A percentile compares a stretch with the other conserved stretches of the same genome.
Conservation (phyloP, 1,140 invertebrate species). For the Leptinotarsa lineolata region DNA sequence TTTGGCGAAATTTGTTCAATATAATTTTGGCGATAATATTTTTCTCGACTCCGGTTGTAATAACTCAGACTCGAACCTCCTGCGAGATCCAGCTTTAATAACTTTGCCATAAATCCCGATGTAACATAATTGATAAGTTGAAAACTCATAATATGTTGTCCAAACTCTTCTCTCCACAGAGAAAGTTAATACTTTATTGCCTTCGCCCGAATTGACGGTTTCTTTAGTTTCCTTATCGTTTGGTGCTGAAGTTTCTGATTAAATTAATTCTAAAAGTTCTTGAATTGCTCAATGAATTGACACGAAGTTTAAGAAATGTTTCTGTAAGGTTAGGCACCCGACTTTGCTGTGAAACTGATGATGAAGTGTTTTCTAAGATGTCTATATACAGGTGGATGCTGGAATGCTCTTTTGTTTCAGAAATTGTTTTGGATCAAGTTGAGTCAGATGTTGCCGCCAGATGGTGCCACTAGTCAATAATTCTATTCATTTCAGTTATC, state of each 20-base stretch:
- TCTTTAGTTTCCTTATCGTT: neutral
- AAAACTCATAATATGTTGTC: slow-evolving; percentile 6
- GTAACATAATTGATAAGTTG: neutral
- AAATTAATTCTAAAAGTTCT: neutral
- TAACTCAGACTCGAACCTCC: neutral
- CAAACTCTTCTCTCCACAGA: neutral
- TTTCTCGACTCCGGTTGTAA: too few relatives aligned
- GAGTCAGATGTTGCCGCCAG: too few relatives aligned
- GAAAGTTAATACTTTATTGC: slow-evolving; percentile 15
- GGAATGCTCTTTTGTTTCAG: too few relatives aligned
- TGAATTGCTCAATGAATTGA: neutral
- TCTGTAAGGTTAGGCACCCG: neutral
- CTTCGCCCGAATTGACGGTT: neutral
- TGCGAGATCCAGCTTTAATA: neutral
- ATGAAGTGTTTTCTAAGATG: too few relatives aligned
- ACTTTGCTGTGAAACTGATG: too few relatives aligned
- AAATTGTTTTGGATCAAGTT: too few relatives aligned
- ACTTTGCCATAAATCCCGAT: neutral
- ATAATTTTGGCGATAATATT: too few relatives aligned
- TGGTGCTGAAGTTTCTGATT: slow-evolving; percentile 7
- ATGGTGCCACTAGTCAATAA: too few relatives aligned
- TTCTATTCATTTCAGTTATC: too few relatives aligned
- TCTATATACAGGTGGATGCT: too few relatives aligned
- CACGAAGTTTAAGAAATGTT: neutral
- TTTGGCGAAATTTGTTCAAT: too few relatives aligned